These are phyloP conservation scores for Corbicula japonica DNA, from an alignment of 2,888 invertebrate genomes.

Conservation along the genomic window DNA sequence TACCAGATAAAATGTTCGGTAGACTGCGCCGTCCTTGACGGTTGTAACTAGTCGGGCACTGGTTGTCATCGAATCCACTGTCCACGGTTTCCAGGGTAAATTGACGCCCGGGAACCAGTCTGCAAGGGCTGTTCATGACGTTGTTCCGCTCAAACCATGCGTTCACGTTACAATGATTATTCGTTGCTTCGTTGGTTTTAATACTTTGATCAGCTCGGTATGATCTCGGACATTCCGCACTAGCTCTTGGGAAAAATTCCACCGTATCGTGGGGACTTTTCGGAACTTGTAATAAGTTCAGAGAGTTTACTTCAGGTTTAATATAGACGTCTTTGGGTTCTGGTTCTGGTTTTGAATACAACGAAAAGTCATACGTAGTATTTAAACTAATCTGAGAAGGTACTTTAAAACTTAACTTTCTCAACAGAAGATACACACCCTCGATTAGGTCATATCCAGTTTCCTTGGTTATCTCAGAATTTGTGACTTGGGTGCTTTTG, in stretches of 20 bases:
- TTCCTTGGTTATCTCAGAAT: conserved; percentile 68
- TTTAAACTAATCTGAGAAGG: conserved; percentile 13
- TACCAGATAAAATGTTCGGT: conserved; percentile 44
- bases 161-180: conserved; percentile 25
- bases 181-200: too few relatives aligned
- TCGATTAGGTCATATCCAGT: conserved; percentile 70
- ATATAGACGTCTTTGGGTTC: too few relatives aligned
- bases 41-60: conserved; percentile 36
- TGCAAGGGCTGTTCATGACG: conserved; percentile 8
- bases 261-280: too few relatives aligned
- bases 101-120: conserved; percentile 63
- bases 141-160: conserved; percentile 52
- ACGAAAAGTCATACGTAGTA: too few relatives aligned
- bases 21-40: conserved; percentile 49
- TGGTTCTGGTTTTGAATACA: too few relatives aligned
- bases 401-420: conserved; percentile 44
- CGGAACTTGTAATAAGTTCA: too few relatives aligned
- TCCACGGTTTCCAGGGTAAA: conserved; percentile 76
- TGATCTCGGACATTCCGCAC: too few relatives aligned
- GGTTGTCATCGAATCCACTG: conserved; percentile 75
- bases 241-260: too few relatives aligned
- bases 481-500: conserved; percentile 63
- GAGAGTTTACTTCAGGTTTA: too few relatives aligned
- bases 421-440: conserved; percentile 44
- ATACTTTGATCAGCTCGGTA: too few relatives aligned